phyloP scores from a whole-genome alignment of 2,888 invertebrate genomes.

The Deroplatys truncata region DNA sequence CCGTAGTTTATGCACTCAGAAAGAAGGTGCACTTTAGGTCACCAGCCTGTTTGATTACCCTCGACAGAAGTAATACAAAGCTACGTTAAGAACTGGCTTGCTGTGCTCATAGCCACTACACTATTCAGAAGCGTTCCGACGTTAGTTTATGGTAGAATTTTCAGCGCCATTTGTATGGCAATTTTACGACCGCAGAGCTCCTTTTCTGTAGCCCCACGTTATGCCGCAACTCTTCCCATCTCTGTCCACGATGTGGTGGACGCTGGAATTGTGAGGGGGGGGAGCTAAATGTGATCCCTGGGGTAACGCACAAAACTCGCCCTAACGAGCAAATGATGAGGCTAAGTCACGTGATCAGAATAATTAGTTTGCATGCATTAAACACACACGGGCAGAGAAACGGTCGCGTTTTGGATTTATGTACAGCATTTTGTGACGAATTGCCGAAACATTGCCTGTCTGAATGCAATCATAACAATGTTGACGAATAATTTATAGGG shows the following conservation, averaged over 20 bases:
- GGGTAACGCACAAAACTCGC: constrained; percentile 21
- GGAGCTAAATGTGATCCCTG: constrained; percentile 12
- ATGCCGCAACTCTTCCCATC: background rate
- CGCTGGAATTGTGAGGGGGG: background rate
- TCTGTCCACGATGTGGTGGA: background rate
- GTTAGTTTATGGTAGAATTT: background rate
- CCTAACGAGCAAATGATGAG: constrained; percentile 32
- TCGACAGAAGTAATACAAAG: too few species aligned
- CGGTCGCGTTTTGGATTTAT: constrained; percentile 6
- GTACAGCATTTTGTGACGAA: constrained; percentile 21
- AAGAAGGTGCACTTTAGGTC: too few species aligned
- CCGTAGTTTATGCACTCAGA: too few species aligned
- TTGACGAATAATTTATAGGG: constrained; percentile 20
- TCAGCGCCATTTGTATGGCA: background rate
- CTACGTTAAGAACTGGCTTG: too few species aligned
- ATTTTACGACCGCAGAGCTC: background rate
- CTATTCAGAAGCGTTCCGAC: too few species aligned
- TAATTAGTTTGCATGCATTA: constrained; percentile 21
- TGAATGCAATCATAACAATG: constrained; percentile 13
- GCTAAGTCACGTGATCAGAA: constrained; percentile 30
- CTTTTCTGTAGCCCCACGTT: background rate
- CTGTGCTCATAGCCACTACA: too few species aligned
- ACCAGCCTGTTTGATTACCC: too few species aligned
- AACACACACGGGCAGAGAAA: background rate
- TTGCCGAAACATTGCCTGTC: constrained; percentile 22